Evolutionary conservation across 2,797 vertebrate genomes (phyloP), one percentile per base, ranked within the genome.

Genomic region (Emys orbicularis): DNA sequence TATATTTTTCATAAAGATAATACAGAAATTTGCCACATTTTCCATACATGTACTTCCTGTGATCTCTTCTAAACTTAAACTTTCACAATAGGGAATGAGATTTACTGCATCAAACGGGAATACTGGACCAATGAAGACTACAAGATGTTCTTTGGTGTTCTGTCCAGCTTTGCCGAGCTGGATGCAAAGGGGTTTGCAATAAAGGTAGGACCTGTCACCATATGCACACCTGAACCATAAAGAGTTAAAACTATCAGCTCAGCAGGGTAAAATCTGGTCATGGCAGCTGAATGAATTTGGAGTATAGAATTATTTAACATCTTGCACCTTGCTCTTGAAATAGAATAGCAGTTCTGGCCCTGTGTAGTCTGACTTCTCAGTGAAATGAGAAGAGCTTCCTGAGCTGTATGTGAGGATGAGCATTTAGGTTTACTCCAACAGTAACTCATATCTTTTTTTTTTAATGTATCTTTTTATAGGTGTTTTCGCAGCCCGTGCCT

Each of bases 131-230:
- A 91, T 81, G 97, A 98, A 82, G 97, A 98, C 37, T 98, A 97
- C 96, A 98, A 96, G 56, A 89, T 99, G 94, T 96, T 98, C 96
- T 98, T 97, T 96, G 98, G 98, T 34, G 49, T 95, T 54, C 92
- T 80, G 7, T 79, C 95, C 53, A 94, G 95, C 90, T 76, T 94
- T 86, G 57, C 93, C 5, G 94, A 96, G 13, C 41, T 95, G 77
- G 91, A 93, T 82, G 79, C 90, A 10, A 89, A 91, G 6, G 96
- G 98, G 56, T 96, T 98, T 85, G 89, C 98, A 84, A 90, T 99
- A 91, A 99, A 99, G 99, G 99, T 99, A 97, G 79, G 31, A 7
- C 0, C 2, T 3, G 1, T 2, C 5, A 12, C n/a, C 12, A 23
- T 23, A 34, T 2, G 82, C 77, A 8, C 13, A 23, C 6, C 41